Percentiles rank a stretch among this genome's conserved stretches.
Evolutionary conservation across 35 echinoderm and acorn worm species (phyloP).

Genomic region (Holothuria glaberrima): DNA sequence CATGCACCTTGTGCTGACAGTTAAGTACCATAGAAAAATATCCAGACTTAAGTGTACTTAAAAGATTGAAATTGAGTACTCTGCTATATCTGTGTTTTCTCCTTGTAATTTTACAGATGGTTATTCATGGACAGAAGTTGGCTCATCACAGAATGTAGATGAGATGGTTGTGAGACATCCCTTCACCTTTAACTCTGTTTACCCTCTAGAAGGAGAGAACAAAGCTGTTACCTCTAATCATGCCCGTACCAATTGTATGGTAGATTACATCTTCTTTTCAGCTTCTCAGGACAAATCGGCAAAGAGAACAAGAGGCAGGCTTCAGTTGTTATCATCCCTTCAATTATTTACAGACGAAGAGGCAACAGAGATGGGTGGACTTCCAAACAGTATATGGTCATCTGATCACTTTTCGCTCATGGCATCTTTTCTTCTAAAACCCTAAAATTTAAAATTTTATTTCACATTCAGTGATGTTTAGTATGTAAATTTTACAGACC

Average conservation of each 20-base stretch:
- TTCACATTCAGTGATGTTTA: not conserved
- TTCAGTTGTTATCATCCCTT: not conserved
- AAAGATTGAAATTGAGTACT: no score
- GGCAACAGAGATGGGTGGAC: slow-evolving; percentile 79
- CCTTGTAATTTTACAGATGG: not conserved
- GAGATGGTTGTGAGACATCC: slow-evolving; percentile 26
- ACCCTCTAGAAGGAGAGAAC: slow-evolving; percentile 34
- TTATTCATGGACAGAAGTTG: slow-evolving; percentile 18
- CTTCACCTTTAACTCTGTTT: slow-evolving; percentile 62
- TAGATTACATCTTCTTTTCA: slow-evolving; percentile 93
- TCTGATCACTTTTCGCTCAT: slow-evolving; percentile 94
- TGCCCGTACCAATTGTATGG: slow-evolving; percentile 86
- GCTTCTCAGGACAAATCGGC: not conserved
- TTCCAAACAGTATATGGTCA: slow-evolving; percentile 76
- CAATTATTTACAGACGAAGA: slow-evolving; percentile 76
- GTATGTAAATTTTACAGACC: not conserved
- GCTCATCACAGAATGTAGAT: not conserved
- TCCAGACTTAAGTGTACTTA: no score
- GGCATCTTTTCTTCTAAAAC: slow-evolving; percentile 31
- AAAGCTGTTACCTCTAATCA: slow-evolving; percentile 88
- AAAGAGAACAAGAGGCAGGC: no score
- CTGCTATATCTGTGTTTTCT: not conserved
- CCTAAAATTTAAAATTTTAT: not conserved
- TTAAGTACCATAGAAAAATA: no score
- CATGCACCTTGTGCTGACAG: no score